Evolutionary conservation across 2,888 invertebrate genomes (phyloP).

Genomic region (Anthoptus insignis): DNA sequence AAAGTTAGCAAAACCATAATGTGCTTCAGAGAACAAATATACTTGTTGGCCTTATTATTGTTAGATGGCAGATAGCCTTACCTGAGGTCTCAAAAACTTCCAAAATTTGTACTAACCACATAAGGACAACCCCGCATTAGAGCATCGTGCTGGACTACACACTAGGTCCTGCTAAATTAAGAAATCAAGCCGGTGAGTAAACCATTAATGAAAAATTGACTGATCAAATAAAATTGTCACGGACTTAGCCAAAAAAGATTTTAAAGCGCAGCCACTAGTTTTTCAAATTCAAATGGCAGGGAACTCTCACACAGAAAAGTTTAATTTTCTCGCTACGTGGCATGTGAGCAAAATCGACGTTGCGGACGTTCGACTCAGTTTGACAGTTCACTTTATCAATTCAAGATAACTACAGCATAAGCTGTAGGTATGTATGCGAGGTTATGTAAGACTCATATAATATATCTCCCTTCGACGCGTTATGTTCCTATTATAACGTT

Average conservation of each 20-base stretch:
- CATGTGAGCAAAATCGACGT: conserved; percentile 1
- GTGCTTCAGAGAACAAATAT: too few species aligned
- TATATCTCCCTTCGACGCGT: too few species aligned
- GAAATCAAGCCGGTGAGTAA: too few species aligned
- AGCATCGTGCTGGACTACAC: not conserved
- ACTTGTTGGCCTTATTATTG: too few species aligned
- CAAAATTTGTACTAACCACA: too few species aligned
- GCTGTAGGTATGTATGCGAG: not conserved
- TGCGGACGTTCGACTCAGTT: conserved; percentile 7
- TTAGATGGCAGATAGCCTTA: too few species aligned
- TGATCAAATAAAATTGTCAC: not conserved
- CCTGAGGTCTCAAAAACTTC: too few species aligned
- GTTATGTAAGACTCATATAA: not conserved
- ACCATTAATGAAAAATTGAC: too few species aligned
- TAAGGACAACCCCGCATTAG: too few species aligned
- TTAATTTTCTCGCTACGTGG: conserved; percentile 12
- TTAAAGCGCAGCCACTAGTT: not conserved
- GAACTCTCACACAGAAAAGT: conserved; percentile 11
- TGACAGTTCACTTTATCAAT: conserved; percentile 9
- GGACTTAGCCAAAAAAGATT: not conserved
- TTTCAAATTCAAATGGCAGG: conserved; percentile 7
- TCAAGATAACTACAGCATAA: not conserved
- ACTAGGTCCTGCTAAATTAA: too few species aligned
- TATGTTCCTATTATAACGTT: too few species aligned
- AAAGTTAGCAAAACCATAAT: too few species aligned